phyloP scores from a whole-genome alignment of 2,113 vertebrate genomes.

The Oryctolagus cuniculus region DNA sequence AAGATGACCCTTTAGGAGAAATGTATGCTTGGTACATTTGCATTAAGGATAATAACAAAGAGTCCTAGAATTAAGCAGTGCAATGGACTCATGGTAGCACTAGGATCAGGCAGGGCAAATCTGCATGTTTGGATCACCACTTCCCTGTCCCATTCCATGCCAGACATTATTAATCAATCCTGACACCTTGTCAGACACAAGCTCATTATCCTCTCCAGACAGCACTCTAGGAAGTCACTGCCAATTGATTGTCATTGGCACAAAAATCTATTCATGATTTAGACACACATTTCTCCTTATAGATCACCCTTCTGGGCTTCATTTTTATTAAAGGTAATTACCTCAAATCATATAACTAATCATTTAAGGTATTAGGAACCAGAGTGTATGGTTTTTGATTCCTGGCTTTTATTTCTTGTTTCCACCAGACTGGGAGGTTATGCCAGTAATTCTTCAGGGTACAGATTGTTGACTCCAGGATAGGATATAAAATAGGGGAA shows the following conservation, averaged over 20 bases:
- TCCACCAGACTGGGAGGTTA: neutral
- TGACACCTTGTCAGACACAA: neutral
- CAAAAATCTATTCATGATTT: neutral
- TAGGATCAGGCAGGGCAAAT: neutral
- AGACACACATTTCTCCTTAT: conserved; percentile 1
- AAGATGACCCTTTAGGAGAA: conserved; percentile 10
- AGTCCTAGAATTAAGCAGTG: conserved; percentile 45
- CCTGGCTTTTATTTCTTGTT: neutral
- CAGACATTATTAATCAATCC: neutral
- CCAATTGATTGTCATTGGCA: neutral
- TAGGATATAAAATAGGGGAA: neutral
- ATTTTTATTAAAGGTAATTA: conserved; percentile 13
- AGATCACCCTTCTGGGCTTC: neutral
- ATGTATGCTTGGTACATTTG: neutral
- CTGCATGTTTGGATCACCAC: neutral
- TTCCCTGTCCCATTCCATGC: neutral
- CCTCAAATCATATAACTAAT: neutral
- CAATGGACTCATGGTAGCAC: neutral
- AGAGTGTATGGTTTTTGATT: neutral
- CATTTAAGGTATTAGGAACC: neutral
- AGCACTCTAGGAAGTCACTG: neutral
- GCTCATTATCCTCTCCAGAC: neutral
- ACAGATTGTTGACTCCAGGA: neutral
- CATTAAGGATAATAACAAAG: conserved; percentile 37
- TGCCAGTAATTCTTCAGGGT: neutral